Evolutionary conservation across 2,113 vertebrate genomes (phyloP).

Genomic region (Podarcis muralis): DNA sequence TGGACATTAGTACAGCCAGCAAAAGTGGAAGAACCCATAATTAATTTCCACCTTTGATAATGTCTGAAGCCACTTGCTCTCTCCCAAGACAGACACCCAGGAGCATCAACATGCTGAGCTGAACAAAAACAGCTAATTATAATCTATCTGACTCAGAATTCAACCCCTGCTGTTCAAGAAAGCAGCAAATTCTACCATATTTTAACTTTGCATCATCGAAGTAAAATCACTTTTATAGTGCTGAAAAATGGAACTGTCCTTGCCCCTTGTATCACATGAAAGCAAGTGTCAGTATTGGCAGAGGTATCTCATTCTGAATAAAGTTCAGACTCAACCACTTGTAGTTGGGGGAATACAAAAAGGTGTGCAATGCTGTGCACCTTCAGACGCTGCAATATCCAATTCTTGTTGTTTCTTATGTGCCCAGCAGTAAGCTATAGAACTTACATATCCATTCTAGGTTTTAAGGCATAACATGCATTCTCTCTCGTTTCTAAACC

Average conservation of each 20-base stretch:
- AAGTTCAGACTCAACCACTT: background rate
- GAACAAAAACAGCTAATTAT: background rate
- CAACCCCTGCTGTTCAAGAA: slow-evolving; percentile 16
- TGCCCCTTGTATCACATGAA: background rate
- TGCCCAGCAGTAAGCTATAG: background rate
- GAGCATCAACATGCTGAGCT: slow-evolving; percentile 16
- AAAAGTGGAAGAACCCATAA: background rate
- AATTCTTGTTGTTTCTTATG: background rate
- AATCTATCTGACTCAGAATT: background rate
- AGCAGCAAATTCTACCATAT: background rate
- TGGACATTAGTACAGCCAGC: background rate
- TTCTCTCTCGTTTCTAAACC: background rate
- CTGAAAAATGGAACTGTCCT: background rate
- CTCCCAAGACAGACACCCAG: background rate
- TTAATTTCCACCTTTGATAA: background rate
- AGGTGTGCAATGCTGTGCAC: background rate
- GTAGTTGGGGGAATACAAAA: background rate
- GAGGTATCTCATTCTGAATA: background rate
- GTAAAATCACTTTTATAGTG: background rate
- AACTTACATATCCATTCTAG: background rate
- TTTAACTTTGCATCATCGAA: background rate
- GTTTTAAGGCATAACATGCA: background rate
- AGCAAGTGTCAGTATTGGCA: background rate
- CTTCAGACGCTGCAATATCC: background rate
- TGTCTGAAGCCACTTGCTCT: background rate